Evolutionary conservation across 2,797 vertebrate genomes (phyloP).

Genomic region (Siniperca obscura): DNA sequence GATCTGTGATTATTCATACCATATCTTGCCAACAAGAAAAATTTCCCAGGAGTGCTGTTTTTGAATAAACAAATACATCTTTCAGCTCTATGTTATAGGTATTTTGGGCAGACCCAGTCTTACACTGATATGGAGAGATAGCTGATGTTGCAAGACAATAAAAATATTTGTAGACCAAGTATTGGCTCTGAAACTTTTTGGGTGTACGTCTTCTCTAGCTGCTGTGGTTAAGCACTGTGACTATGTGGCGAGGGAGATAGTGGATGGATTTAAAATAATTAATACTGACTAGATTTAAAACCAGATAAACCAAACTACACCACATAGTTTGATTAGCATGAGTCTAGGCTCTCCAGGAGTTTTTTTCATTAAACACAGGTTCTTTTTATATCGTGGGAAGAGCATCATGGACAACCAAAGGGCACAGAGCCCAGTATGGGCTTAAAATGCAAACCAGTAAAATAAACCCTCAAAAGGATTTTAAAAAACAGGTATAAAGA

Average conservation of each 20-base stretch:
- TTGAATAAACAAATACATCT: conserved; percentile 40
- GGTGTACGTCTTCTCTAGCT: not conserved
- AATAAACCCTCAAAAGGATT: not conserved
- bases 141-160: conserved; percentile 3
- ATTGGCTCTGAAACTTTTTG: not conserved
- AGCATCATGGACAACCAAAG: not conserved
- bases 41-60: conserved; percentile 43
- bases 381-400: too few relatives aligned
- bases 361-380: not conserved
- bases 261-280: not conserved
- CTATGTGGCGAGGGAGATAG: not conserved
- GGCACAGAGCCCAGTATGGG: not conserved
- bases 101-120: not conserved
- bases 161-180: not conserved
- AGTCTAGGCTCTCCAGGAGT: not conserved
- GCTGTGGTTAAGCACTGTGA: not conserved
- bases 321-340: not conserved
- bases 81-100: conserved; percentile 26
- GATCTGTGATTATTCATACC: conserved; percentile 51
- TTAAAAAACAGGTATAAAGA: not conserved
- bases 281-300: not conserved
- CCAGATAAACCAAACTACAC: not conserved
- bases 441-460: not conserved
- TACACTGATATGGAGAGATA: not conserved
- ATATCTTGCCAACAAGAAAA: conserved; percentile 25